Base-by-base conservation (phyloP, 2,113 vertebrate genomes). In the Elanus axillaris region DNA sequence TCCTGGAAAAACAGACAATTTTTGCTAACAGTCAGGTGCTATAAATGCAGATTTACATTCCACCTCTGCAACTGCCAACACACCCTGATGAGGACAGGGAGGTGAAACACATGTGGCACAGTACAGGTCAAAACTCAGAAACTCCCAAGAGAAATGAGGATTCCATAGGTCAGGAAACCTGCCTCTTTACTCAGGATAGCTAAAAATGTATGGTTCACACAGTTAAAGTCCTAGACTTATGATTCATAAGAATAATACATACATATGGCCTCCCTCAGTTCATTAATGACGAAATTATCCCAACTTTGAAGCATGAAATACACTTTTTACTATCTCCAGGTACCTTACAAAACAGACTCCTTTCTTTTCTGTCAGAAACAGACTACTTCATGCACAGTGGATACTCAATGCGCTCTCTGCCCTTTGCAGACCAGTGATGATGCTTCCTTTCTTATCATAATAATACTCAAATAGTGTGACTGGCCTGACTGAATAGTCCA, bases 151-250 rank as follows among this genome's bases (percentile, higher is more conserved):
- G 43, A 71, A 82, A 58, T 29, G 2, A 5, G 3, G 19, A 19
- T 25, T 74, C 11, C 12, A 74, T 5, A 59, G 5, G 25, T 59
- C 48, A 58, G 32, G 27, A 12, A 74, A 71, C 15, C 15, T 38
- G 1, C 4, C 5, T 20, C 43, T 78, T 18, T 62, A 16, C 8
- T 60, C 1, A 0, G 1, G 38, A 8, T 8, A 15, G 11, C 25
- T 58, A 16, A 80, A 47, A 71, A 71, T 17, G 7, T 4, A 45
- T 15, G 1, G 7, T 31, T 74, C 13, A 43, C 4, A 3, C 25
- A 74, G n/a, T 31, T 66, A 4, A 76, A 66, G 26, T 34, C 32
- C 8, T 67, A 45, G 26, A 55, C 32, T 45, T 79, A 68, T 1
- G 68, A 16, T 47, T 92, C 8, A 17, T 58, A 55, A 19, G n/a